These are phyloP conservation scores for Spheniscus mendiculus DNA, from an alignment of 2,113 vertebrate genomes.

Conservation along the genomic window DNA sequence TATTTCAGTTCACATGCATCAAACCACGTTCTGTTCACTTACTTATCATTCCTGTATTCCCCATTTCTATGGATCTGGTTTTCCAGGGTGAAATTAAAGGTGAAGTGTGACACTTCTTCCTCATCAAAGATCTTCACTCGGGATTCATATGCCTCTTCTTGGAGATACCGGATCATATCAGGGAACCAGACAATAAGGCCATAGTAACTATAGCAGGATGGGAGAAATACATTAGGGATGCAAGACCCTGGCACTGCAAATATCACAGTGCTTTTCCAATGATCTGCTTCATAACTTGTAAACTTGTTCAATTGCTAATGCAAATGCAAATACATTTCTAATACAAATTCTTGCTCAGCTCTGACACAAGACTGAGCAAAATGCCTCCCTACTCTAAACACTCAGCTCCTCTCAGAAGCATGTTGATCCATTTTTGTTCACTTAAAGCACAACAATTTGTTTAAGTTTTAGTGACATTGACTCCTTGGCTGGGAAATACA, in stretches of 20 bases:
- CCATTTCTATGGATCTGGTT: slow-evolving; percentile 94
- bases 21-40: neutral
- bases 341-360: neutral
- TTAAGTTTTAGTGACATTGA: neutral
- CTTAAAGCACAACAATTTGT: neutral
- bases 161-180: slow-evolving; percentile 95
- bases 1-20: neutral
- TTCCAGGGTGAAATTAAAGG: slow-evolving; percentile 96
- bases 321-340: neutral
- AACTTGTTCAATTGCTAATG: neutral
- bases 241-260: neutral
- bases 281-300: neutral
- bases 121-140: slow-evolving; percentile 84
- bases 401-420: neutral
- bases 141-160: slow-evolving; percentile 90
- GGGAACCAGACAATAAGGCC: slow-evolving; percentile 97
- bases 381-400: neutral
- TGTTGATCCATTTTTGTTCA: neutral
- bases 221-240: neutral
- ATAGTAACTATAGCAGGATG: slow-evolving; percentile 82
- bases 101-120: slow-evolving; percentile 86
- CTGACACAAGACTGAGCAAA: neutral
- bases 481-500: neutral
- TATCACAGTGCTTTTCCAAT: neutral
- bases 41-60: slow-evolving; percentile 91